Percentiles rank a stretch among this genome's conserved stretches.
These are phyloP conservation scores for Megaceryle torquata DNA, from an alignment of 2,113 vertebrate genomes.

Conservation along the genomic window DNA sequence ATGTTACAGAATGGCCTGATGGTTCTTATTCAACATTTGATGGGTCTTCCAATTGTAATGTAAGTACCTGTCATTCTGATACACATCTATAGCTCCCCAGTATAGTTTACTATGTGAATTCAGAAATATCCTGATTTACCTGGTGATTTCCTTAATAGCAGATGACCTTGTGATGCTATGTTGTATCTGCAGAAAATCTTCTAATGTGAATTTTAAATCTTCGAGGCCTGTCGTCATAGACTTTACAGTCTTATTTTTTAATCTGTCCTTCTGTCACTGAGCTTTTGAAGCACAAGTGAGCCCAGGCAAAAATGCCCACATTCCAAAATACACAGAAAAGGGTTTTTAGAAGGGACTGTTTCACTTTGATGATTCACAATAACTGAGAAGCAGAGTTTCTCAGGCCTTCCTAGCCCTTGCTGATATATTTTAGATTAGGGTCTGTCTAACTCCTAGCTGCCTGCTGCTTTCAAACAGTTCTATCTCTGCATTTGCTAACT, in stretches of 20 bases:
- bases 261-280: not conserved
- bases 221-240: not conserved
- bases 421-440: not conserved
- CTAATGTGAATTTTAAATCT: not conserved
- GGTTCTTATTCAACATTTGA: slow-evolving; percentile 85
- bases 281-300: not conserved
- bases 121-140: not conserved
- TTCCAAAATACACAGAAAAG: not conserved
- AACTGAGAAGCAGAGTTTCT: not conserved
- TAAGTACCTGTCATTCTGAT: slow-evolving; percentile 76
- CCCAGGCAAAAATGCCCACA: not conserved
- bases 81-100: not conserved
- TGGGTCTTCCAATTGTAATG: slow-evolving; percentile 91
- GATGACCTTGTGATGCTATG: not conserved
- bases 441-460: not conserved
- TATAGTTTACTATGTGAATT: not conserved
- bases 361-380: not conserved
- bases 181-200: not conserved
- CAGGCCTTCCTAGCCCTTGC: not conserved
- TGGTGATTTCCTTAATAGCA: not conserved
- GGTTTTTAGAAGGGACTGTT: not conserved
- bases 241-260: not conserved
- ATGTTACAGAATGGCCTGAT: slow-evolving; percentile 90
- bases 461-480: not conserved
- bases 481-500: not conserved